Evolutionary conservation across 2,113 vertebrate species (phyloP), one percentile per base, ranked within the genome.

Genomic region (Macquaria australasica): DNA sequence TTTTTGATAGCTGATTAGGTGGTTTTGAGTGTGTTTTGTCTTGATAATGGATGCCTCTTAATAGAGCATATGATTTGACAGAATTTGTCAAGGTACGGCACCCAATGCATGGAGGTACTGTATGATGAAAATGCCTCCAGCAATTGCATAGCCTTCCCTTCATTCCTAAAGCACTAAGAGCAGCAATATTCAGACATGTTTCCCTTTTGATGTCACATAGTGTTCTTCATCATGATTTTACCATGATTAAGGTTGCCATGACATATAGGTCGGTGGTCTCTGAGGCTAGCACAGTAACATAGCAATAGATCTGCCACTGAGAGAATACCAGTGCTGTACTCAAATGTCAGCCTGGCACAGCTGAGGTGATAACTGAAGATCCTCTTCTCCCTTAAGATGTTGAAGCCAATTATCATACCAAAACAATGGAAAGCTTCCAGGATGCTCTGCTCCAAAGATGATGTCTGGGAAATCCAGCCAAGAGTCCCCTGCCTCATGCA

Each of bases 291-390:
- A 10, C 64, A 76, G 31, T 68, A 16, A 50, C 63, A 73, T 10
- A 41, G 63, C 64, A 84, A 72, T 72, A 75, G 45, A 72, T 63
- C 53, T 82, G 25, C 67, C 66, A 77, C 16, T 60, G 59, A 79
- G 60, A 76, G 23, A 73, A 69, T 73, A 55, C 50, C 74, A 64
- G 2, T 48, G 37, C 66, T 88, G 75, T 39, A 50, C 66, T 73
- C 50, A 77, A 69, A 72, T 75, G 64, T 72, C 67, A 77, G 37
- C 23, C 28, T 73, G 59, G 34, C 81, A 85, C n/a, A 76, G 34
- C 45, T 58, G 67, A 76, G 74, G 67, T 63, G 69, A 67, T 81
- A 78, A 75, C 53, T 83, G 69, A 81, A 79, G 53, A 58, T 58
- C 5, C 8, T 37, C 21, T n/a, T 77, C 21, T 77, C 41, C 20